Evolutionary conservation across 2,888 invertebrate genomes (phyloP).

Genomic region (Hemithea aestivaria): DNA sequence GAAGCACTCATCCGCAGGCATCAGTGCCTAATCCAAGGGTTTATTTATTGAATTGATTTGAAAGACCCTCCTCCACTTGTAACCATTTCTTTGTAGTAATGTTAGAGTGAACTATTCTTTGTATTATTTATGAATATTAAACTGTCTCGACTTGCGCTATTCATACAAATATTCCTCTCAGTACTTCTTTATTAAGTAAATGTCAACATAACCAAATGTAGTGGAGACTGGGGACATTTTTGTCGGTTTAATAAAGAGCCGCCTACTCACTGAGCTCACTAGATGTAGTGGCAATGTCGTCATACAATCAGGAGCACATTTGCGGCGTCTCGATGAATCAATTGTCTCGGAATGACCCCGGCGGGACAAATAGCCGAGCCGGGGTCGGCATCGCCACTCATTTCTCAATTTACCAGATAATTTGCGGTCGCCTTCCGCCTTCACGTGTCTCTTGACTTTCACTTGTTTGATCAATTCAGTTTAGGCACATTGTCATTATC

Average conservation of each 20-base stretch:
- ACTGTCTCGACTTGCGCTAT: too few relatives aligned
- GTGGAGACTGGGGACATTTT: slow-evolving; percentile 2
- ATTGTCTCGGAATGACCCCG: slow-evolving; percentile 64
- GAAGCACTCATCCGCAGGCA: too few relatives aligned
- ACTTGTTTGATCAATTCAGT: slow-evolving; percentile 9
- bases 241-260: slow-evolving; percentile 9
- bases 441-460: slow-evolving; percentile 15
- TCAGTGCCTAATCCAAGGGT: too few relatives aligned
- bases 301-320: slow-evolving; percentile 42
- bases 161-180: too few relatives aligned
- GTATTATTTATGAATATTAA: too few relatives aligned
- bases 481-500: background rate
- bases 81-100: too few relatives aligned
- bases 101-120: too few relatives aligned
- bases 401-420: slow-evolving; percentile 20
- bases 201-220: slow-evolving; percentile 1
- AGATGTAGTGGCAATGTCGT: slow-evolving; percentile 22
- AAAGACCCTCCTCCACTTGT: too few relatives aligned
- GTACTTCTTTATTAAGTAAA: background rate
- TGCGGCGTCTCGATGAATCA: slow-evolving; percentile 67
- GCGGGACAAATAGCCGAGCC: slow-evolving; percentile 37
- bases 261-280: slow-evolving; percentile 4
- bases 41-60: too few relatives aligned
- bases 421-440: slow-evolving; percentile 12
- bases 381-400: slow-evolving; percentile 25